Evolutionary conservation across 2,888 invertebrate genomes (phyloP), one percentile per base, ranked within the genome.

Genomic region (Lymantria dispar): DNA sequence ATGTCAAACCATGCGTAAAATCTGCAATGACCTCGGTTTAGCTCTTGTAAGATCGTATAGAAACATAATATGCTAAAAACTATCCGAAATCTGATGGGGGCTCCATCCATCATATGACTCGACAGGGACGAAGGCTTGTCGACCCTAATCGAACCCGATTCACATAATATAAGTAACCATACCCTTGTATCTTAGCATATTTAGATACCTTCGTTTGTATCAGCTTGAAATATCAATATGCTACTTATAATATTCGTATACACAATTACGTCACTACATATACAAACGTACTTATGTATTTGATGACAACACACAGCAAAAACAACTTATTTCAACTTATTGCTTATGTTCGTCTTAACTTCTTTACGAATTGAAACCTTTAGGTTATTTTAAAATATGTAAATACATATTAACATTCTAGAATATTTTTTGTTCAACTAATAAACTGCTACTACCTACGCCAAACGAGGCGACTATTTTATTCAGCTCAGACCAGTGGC

Each of bases 71-170:
- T 78, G 75, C 75, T 79, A 78, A 78, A 81, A 85, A 85, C 81
- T 83, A 84, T 80, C 80, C 80, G 70, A 83, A 88, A 87, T 86
- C 83, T 82, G 81, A 83, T 82, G 81, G 81, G 76, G 70, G 79
- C 72, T 69, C 70, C 82, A 89, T 89, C 87, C 81, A 89, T 89
- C 88, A 88, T 85, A 56, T 59, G 62, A 78, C 71, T 73, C 76
- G 87, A 87, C 87, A 86, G 80, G 82, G 81, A 76, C 72, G 82
- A 78, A 82, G 80, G 81, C 85, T 84, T 83, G 87, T 85, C 88
- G 84, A 84, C 87, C 88, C 87, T 87, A 88, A 88, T 89, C 87
- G 86, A 87, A 87, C 78, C 62, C 72, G 69, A 76, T 75, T 77
- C 78, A 78, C 74, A 78, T 75, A 68, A 74, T 65, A 70, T 60